Evolutionary conservation across 2,888 invertebrate species (phyloP), one percentile per base, ranked within the genome.

Genomic region (Tachystola acroxantha): DNA sequence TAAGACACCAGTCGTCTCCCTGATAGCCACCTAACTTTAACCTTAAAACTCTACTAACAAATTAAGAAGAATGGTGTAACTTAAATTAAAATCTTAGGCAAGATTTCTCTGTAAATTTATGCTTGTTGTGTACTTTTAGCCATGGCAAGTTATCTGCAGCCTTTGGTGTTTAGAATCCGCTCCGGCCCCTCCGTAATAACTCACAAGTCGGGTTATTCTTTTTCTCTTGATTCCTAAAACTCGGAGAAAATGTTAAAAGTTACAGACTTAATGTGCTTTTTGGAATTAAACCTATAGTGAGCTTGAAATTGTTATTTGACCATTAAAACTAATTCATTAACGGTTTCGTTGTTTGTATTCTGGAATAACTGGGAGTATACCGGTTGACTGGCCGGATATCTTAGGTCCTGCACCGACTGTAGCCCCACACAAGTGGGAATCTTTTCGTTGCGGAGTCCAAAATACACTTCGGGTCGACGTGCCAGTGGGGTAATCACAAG

Each of bases 41-140:
- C 9, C 35, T 51, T 37, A 51, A 58, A 72, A 66, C 64, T 71
- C 63, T 48, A 67, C 64, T 69, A 64, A 74, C 79, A 82, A 84
- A 85, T 85, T 79, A 82, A 82, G 80, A 84, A 74, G 64, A 79
- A 84, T 80, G 78, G 73, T 50, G 52, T 36, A 84, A 84, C 71
- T 84, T 84, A 82, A 84, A 84, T 84, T 84, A 84, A 84, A 84
- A 81, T 73, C 77, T 78, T 72, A 63, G 64, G 53, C 49, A 49
- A 50, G 50, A 56, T 47, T 45, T 46, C 28, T 7, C 13, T 44
- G 50, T 46, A 60, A 72, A 79, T 81, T 80, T 82, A 81, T 75
- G 73, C 65, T 54, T 72, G 73, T 81, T 80, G 65, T 76, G 58
- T 67, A 34, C 31, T 40, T 36, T 32, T 32, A 12, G 4, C 24